phyloP scores from a whole-genome alignment of 2,113 vertebrate genomes.

The Phasianus colchicus region DNA sequence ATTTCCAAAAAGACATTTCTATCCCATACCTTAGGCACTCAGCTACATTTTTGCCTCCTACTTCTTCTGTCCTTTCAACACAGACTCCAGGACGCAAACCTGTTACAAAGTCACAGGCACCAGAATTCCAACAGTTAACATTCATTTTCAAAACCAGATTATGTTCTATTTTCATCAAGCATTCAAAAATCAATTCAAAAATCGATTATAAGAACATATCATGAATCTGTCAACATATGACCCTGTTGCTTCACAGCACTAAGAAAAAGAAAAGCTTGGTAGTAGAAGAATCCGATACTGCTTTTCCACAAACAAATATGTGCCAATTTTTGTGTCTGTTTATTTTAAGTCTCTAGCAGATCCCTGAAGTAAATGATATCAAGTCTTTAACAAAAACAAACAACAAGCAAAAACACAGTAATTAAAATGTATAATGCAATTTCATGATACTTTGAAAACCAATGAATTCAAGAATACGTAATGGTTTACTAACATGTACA shows the following conservation, averaged over 20 bases:
- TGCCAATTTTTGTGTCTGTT: not conserved
- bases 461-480: not conserved
- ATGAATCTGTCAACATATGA: not conserved
- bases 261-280: not conserved
- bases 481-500: constrained; percentile 2
- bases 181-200: not conserved
- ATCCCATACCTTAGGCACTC: not conserved
- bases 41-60: not conserved
- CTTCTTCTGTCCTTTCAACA: not conserved
- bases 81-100: not conserved
- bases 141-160: not conserved
- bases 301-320: not conserved
- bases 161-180: not conserved
- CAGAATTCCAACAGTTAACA: not conserved
- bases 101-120: not conserved
- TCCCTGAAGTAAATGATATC: not conserved
- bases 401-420: not conserved
- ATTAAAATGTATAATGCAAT: not conserved
- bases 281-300: not conserved
- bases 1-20: not conserved
- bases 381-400: not conserved
- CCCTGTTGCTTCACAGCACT: not conserved
- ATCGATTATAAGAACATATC: not conserved
- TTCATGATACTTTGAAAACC: not conserved
- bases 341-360: not conserved